Conservation (phyloP, 2,113 vertebrate species). For the Pterocles orientalis region DNA sequence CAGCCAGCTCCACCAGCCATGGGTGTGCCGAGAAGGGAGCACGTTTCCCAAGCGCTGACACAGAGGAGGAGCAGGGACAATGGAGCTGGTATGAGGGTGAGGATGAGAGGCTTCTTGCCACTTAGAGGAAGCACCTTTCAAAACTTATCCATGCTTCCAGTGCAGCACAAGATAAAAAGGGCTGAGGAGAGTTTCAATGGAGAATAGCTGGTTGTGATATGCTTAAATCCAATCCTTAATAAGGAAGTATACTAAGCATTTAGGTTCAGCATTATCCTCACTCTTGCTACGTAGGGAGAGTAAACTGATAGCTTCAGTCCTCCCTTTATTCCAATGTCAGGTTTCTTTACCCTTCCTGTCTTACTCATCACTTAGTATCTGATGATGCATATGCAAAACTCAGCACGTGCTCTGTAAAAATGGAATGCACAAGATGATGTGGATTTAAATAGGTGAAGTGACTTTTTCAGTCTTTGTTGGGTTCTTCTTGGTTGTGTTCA, state of each 20-base stretch:
- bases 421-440: accelerated
- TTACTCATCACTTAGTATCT: not conserved
- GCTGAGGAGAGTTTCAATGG: not conserved
- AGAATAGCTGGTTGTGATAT: not conserved
- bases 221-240: not conserved
- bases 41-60: not conserved
- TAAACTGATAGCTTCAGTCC: not conserved
- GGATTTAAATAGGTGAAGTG: not conserved
- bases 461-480: not conserved
- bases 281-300: not conserved
- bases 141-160: not conserved
- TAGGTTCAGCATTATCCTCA: not conserved
- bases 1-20: not conserved
- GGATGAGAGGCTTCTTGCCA: not conserved
- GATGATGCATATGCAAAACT: not conserved
- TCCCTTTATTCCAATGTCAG: not conserved
- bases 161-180: not conserved
- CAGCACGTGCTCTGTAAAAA: not conserved
- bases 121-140: not conserved
- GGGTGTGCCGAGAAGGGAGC: not conserved
- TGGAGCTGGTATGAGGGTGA: not conserved
- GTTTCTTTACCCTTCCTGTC: slow-evolving; percentile 23
- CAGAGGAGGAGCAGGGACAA: not conserved
- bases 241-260: not conserved
- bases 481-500: not conserved